phyloP scores from a whole-genome alignment of 2,797 vertebrate genomes.

The Sciurus carolinensis region DNA sequence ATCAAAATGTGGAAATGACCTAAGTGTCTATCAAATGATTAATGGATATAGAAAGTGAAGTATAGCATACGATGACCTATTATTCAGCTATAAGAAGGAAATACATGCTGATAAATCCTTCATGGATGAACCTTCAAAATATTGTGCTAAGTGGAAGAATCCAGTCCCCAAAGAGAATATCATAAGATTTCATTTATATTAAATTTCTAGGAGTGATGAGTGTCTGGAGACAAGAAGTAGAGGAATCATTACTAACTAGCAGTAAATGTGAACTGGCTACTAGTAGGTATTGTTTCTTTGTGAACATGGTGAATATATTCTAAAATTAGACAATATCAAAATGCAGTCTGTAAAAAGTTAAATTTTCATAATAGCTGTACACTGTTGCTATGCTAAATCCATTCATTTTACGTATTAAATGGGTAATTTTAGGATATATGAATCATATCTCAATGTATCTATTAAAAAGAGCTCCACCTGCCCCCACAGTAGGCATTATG shows the following conservation, averaged over 20 bases:
- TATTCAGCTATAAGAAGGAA: no score
- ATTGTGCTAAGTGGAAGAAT: not conserved
- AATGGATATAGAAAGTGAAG: not conserved
- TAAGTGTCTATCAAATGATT: not conserved
- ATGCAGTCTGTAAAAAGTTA: not conserved
- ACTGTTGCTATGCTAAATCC: not conserved
- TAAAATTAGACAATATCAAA: not conserved
- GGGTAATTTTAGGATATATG: not conserved
- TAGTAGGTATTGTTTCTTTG: not conserved
- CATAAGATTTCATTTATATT: not conserved
- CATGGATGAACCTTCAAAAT: no score
- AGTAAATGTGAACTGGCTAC: no score
- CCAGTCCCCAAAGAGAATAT: not conserved
- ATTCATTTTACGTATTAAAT: not conserved
- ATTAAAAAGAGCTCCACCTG: not conserved
- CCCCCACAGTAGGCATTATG: not conserved
- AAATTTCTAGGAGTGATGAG: no score
- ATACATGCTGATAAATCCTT: no score
- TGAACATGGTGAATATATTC: not conserved
- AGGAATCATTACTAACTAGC: not conserved
- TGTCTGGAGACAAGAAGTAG: no score
- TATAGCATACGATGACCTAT: no score
- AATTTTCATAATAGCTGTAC: not conserved
- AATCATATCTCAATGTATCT: no score
- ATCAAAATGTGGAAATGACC: not conserved